Percentiles rank a stretch among this genome's conserved stretches.
Evolutionary conservation across 1,140 invertebrate species (phyloP).

Genomic region (Macrocentrus cingulum): DNA sequence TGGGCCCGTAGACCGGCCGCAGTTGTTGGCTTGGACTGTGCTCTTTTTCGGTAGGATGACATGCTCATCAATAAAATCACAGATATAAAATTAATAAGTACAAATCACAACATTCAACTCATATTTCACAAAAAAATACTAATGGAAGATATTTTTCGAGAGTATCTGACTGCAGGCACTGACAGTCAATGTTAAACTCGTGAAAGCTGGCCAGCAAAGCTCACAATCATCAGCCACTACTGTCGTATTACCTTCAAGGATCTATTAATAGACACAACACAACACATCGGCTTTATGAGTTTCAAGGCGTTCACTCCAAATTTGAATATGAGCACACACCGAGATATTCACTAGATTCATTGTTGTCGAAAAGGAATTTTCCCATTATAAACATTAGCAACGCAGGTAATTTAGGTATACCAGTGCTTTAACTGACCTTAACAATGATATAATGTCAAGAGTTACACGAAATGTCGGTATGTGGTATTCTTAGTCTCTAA

Average conservation of each 20-base stretch:
- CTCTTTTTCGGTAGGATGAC: slow-evolving; percentile 53
- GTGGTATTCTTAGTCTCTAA: slow-evolving; percentile 45
- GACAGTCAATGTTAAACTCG: slow-evolving; percentile 53
- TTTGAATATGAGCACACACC: no score
- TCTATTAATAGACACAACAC: slow-evolving; percentile 52
- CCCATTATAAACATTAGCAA: no score
- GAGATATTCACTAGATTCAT: no score
- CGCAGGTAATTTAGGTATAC: no score
- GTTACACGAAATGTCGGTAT: slow-evolving; percentile 43
- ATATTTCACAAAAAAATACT: slow-evolving; percentile 2
- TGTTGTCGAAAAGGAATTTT: no score
- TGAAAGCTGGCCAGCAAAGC: slow-evolving; percentile 40
- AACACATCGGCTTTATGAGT: slow-evolving; percentile 30
- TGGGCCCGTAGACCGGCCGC: slow-evolving; percentile 55
- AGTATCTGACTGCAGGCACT: slow-evolving; percentile 32
- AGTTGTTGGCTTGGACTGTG: slow-evolving; percentile 52
- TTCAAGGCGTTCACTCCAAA: slow-evolving; percentile 37
- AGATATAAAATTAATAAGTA: no score
- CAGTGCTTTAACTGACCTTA: no score
- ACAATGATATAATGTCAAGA: slow-evolving; percentile 41
- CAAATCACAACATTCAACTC: no score
- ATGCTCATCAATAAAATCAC: no score
- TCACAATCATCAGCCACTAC: slow-evolving; percentile 43
- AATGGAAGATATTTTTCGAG: no score
- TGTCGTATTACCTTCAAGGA: slow-evolving; percentile 39